Percentiles rank a stretch among this genome's conserved stretches.
Conservation (phyloP, 2,797 vertebrate genomes). For the Aplochiton taeniatus region DNA sequence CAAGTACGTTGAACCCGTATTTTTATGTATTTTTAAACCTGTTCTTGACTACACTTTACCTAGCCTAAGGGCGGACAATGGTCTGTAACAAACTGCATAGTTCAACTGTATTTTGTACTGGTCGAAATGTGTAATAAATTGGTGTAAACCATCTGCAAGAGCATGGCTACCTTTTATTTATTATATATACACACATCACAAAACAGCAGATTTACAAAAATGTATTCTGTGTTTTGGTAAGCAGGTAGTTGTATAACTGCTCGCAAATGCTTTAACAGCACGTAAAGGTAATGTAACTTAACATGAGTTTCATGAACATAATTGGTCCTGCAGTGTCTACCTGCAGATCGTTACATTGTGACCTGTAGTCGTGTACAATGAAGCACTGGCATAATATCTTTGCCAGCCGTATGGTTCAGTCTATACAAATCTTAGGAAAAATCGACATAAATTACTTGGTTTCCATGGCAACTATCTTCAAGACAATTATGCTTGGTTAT, state of each 20-base stretch:
- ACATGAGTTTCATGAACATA: too few species aligned
- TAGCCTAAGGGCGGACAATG: slow-evolving; percentile 63
- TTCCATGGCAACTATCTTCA: slow-evolving; percentile 51
- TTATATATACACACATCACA: slow-evolving; percentile 59
- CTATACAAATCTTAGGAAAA: neutral
- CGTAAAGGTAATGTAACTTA: too few species aligned
- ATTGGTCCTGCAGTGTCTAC: too few species aligned
- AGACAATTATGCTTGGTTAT: slow-evolving; percentile 34
- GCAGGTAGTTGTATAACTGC: slow-evolving; percentile 20
- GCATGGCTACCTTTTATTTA: slow-evolving; percentile 51
- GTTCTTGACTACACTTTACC: slow-evolving; percentile 75
- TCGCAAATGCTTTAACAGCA: slow-evolving; percentile 17
- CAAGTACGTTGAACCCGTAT: slow-evolving; percentile 79
- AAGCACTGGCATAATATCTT: too few species aligned
- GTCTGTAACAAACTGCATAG: slow-evolving; percentile 79
- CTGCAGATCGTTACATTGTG: too few species aligned
- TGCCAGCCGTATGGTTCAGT: too few species aligned
- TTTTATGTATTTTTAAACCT: slow-evolving; percentile 78
- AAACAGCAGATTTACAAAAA: slow-evolving; percentile 60
- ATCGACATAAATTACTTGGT: slow-evolving; percentile 62
- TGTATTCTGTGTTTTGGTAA: slow-evolving; percentile 21
- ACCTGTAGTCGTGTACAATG: too few species aligned
- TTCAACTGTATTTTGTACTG: slow-evolving; percentile 84
- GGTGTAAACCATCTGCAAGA: slow-evolving; percentile 68
- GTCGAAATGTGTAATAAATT: slow-evolving; percentile 82